Base-by-base conservation (phyloP, 2,888 invertebrate species). In the Pachymerium ferrugineum region DNA sequence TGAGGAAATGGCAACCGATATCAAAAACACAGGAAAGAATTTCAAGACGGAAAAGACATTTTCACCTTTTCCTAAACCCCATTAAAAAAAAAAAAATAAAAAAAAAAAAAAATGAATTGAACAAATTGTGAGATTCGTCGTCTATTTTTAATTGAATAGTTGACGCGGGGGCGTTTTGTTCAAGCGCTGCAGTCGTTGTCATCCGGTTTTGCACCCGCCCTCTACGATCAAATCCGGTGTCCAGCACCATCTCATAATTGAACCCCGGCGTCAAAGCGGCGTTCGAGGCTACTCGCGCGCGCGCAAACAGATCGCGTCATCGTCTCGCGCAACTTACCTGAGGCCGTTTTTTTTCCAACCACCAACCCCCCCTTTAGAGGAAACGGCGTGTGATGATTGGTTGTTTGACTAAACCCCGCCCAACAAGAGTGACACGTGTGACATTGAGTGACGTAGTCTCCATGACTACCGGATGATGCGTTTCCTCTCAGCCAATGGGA, bases 381-480 rank as follows among this genome's bases (percentile, higher is more conserved):
- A 0, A 6, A 14, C 35, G 38, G 6, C 35, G 4, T 38, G 47
- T 14, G 29, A 29, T 54, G 16, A 72, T 72, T 72, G 28, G 72
- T 28, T n/a, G 12, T n/a, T 2, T 75, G 16, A 74, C 19, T 30
- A 72, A 71, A 54, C 54, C 16, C 28, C 71, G 6, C 33, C 3
- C 38, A 22, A 12, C 25, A 1, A 70, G 74, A 74, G 70, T 74
- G 74, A 35, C 72, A 72, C 35, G 35, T n/a, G 1, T 30, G 72
- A 72, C 72, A 28, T 8, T 74, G 72, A 74, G 8, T 14, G 72
- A 72, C 74, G 38, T 42, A 10, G 72, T 74, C 54, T 10, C 74
- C 74, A 25, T n/a, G 31, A 33, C 71, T 19, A 74, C 74, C 8
- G 22, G 3, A 16, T 25, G 47, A 72, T 72, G 47, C 28, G 22